phyloP scores from a whole-genome alignment of 2,113 vertebrate species.

The Pteronura brasiliensis region DNA sequence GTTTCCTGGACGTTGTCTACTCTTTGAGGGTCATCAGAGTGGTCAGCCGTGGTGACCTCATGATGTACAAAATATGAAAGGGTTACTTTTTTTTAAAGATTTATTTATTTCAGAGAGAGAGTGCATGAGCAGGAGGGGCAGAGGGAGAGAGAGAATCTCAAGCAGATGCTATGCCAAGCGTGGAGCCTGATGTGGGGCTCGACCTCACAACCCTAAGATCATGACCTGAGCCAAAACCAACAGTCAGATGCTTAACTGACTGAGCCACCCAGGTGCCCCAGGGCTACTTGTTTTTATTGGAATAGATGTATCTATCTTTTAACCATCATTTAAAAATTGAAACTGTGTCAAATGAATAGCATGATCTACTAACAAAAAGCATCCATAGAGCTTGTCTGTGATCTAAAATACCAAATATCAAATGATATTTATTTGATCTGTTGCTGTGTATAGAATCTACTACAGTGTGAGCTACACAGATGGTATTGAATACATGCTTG shows the following conservation, averaged over 20 bases:
- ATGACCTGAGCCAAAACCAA: not conserved
- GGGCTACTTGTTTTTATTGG: not conserved
- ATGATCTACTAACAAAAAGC: not conserved
- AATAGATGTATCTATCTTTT: not conserved
- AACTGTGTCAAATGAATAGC: not conserved
- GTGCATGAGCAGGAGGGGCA: not conserved
- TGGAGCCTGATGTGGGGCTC: not conserved
- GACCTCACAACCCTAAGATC: not conserved
- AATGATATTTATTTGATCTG: not conserved
- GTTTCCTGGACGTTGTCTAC: not conserved
- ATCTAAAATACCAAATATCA: not conserved
- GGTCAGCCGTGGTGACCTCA: not conserved
- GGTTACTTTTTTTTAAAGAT: not conserved
- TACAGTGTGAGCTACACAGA: not conserved
- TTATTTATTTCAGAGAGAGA: too few relatives aligned
- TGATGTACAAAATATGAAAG: not conserved
- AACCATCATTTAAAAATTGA: not conserved
- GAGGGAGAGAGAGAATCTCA: not conserved
- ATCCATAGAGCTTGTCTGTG: not conserved
- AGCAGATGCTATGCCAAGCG: not conserved
- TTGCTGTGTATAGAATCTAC: not conserved
- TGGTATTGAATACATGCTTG: not conserved
- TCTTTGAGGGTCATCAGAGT: not conserved
- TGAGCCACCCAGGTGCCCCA: not conserved
- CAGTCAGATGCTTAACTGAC: not conserved